Conservation (phyloP, 2,113 vertebrate species). For the Zapornia atra region DNA sequence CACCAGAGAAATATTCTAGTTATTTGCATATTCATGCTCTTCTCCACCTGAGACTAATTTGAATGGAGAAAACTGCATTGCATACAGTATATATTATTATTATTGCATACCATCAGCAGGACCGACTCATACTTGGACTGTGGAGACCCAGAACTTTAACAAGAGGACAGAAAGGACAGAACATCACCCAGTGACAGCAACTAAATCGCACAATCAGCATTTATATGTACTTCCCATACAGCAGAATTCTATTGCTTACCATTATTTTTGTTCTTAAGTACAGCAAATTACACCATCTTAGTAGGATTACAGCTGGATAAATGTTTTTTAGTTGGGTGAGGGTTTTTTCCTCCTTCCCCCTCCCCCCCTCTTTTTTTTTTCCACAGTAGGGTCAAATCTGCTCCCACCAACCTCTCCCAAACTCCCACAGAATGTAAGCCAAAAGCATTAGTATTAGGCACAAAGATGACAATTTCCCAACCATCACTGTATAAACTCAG, state of each 20-base stretch:
- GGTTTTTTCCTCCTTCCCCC: not conserved
- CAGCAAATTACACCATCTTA: not conserved
- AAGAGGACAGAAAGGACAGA: not conserved
- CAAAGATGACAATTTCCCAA: not conserved
- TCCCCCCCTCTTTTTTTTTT: not conserved
- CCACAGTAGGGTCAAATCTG: not conserved
- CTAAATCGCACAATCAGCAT: not conserved
- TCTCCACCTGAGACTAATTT: not conserved
- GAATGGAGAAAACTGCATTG: not conserved
- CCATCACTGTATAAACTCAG: not conserved
- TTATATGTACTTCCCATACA: not conserved
- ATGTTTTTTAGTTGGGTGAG: not conserved
- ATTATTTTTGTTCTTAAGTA: slow-evolving; percentile 1
- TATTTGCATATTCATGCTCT: not conserved
- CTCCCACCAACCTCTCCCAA: not conserved
- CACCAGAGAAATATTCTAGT: not conserved
- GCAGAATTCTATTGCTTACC: not conserved
- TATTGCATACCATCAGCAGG: not conserved
- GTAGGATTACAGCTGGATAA: slow-evolving; percentile 10
- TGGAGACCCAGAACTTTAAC: not conserved
- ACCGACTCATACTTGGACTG: not conserved
- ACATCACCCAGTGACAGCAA: not conserved
- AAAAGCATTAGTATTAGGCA: not conserved
- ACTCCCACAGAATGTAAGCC: not conserved
- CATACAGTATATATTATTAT: not conserved